Evolutionary conservation across 2,888 invertebrate species (phyloP), one percentile per base, ranked within the genome.

Genomic region (Nemurella pictetii): DNA sequence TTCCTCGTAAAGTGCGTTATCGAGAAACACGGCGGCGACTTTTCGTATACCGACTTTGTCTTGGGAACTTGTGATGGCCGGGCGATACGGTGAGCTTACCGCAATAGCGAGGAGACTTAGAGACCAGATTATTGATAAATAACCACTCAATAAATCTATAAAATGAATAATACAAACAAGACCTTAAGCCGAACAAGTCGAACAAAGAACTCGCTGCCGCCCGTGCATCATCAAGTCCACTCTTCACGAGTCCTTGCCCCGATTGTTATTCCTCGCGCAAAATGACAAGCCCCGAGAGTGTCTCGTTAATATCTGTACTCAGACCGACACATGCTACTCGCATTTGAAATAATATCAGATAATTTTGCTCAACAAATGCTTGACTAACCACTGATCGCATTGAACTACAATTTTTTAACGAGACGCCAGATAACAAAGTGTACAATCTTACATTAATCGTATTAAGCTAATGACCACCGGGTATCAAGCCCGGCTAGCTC

Each of bases 61-160:
- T 55, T 55, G 55, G 55, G 20, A 7, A 20, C 15, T 20, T 15
- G 20, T 20, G 55, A 55, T 55, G 9, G 5, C 20, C 1, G 20
- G 55, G 55, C 55, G 55, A 55, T 55, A 20, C 5, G 20, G 55
- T 55, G 15, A 20, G 55, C 55, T 55, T 55, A 55, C 15, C 12
- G 55, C 55, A 55, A n/a, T 55, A 55, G 55, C 55, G 9, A n/a
- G n/a, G 55, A 55, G 55, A n/a, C 55, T 20, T 12, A 55, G 55
- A 55, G 55, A 55, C 55, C 55, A 75, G 75, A 75, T 75, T 28
- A 75, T 75, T 75, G 75, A 75, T 75, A 75, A 75, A 75, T 75
- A 75, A 75, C 75, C 25, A 75, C 75, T 75, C 75, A 75, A 75
- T 75, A 75, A 75, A 75, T 75, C 75, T 75, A 55, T 55, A 26